Percentiles rank a stretch among this genome's conserved stretches.
These are phyloP conservation scores for Pristionchus mayeri DNA, from an alignment of 2,888 invertebrate species.

Conservation along the genomic window DNA sequence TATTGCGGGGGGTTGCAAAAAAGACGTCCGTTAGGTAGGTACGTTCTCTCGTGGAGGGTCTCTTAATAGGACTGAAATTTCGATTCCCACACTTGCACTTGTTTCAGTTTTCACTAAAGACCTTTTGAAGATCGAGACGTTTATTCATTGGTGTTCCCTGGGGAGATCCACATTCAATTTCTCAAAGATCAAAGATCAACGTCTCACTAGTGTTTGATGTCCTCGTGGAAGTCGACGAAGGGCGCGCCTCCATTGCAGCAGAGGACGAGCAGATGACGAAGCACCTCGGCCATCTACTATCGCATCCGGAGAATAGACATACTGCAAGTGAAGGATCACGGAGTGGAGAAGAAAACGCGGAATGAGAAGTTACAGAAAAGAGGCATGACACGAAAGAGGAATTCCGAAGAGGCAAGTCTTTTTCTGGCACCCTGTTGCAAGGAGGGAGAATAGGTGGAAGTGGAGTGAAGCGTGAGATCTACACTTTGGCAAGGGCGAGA, in stretches of 20 bases:
- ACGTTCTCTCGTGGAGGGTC: no score
- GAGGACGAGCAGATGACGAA: slow-evolving; percentile 59
- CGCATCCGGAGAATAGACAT: slow-evolving; percentile 26
- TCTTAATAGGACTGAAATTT: no score
- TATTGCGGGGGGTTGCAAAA: no score
- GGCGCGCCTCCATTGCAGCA: slow-evolving; percentile 66
- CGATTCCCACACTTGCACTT: no score
- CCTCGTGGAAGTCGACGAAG: slow-evolving; percentile 58
- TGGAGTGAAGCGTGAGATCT: background rate
- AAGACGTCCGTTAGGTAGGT: no score
- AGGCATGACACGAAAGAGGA: background rate
- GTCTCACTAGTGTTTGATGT: slow-evolving; percentile 39
- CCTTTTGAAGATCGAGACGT: no score
- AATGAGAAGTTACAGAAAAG: background rate
- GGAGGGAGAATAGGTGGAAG: background rate
- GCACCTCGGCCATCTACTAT: slow-evolving; percentile 25
- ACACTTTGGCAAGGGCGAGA: background rate
- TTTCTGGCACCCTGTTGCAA: no score
- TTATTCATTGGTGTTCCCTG: no score
- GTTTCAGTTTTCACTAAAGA: no score
- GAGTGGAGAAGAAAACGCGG: background rate
- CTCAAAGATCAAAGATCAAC: background rate
- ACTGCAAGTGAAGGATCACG: slow-evolving; percentile 20
- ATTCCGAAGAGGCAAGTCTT: no score
- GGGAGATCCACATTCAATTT: no score